Evolutionary conservation across 2,113 vertebrate genomes (phyloP).

Genomic region (Bambusicola thoracicus): DNA sequence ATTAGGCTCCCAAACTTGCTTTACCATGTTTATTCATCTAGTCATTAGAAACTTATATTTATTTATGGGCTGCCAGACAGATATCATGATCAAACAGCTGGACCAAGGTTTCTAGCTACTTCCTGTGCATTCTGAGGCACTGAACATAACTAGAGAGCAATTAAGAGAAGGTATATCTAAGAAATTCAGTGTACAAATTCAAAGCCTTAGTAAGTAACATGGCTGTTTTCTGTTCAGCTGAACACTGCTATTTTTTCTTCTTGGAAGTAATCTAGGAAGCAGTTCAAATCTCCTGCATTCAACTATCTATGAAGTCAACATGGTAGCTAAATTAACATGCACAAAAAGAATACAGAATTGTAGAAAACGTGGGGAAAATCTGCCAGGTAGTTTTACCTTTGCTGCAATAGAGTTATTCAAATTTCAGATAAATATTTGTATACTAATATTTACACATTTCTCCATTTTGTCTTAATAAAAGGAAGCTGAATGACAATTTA

Average conservation of each 20-base stretch:
- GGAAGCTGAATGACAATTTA: neutral
- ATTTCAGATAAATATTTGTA: neutral
- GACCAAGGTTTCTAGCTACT: neutral
- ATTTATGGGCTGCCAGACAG: neutral
- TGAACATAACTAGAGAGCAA: neutral
- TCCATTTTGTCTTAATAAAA: neutral
- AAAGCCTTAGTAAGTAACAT: neutral
- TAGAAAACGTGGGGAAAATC: neutral
- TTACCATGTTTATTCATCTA: neutral
- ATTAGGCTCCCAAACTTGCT: neutral
- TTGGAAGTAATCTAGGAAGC: neutral
- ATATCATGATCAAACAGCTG: neutral
- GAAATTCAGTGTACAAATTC: neutral
- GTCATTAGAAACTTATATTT: neutral
- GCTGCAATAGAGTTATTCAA: neutral
- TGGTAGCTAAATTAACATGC: neutral
- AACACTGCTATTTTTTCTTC: neutral
- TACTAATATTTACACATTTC: neutral
- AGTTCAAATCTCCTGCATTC: neutral
- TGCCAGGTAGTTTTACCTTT: neutral
- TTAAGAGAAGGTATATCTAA: neutral
- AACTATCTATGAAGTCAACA: neutral
- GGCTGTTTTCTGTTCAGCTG: neutral
- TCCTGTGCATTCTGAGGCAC: neutral
- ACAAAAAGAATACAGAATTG: neutral